A percentile compares a stretch with the other conserved stretches of the same genome.
These are phyloP conservation scores for Thyatira batis DNA, from an alignment of 2,888 invertebrate genomes.

Conservation along the genomic window DNA sequence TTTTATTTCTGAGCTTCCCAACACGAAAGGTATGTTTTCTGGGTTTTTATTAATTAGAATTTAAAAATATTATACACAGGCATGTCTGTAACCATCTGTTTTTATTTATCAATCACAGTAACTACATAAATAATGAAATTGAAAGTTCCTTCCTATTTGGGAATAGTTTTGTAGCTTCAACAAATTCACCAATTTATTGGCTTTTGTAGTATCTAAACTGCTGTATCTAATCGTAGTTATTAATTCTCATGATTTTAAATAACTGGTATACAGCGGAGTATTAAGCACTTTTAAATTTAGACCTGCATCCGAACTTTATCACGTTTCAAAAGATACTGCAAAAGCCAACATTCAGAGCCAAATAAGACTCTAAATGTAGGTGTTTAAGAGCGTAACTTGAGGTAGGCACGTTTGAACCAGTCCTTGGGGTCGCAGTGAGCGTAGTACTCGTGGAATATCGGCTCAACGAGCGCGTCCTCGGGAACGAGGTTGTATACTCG, in stretches of 20 bases:
- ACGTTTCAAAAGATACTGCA: not conserved
- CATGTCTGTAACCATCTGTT: conserved; percentile 7
- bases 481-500: conserved; percentile 88
- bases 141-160: not conserved
- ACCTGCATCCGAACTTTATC: no score
- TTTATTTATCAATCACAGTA: conserved; percentile 17
- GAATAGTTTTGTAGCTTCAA: conserved; percentile 7
- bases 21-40: not conserved
- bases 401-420: conserved; percentile 75
- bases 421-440: conserved; percentile 83
- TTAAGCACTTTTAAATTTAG: no score
- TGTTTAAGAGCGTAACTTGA: conserved; percentile 80
- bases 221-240: not conserved
- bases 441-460: conserved; percentile 87
- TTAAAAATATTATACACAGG: conserved; percentile 1
- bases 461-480: conserved; percentile 84
- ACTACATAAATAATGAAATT: conserved; percentile 18
- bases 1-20: no score
- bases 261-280: no score
- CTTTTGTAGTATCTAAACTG: not conserved
- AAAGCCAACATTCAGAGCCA: conserved; percentile 19
- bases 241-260: not conserved
- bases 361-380: conserved; percentile 30
- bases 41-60: not conserved
- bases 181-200: not conserved